Base-by-base conservation (phyloP, 2,113 vertebrate genomes). In the Lates calcarifer region DNA sequence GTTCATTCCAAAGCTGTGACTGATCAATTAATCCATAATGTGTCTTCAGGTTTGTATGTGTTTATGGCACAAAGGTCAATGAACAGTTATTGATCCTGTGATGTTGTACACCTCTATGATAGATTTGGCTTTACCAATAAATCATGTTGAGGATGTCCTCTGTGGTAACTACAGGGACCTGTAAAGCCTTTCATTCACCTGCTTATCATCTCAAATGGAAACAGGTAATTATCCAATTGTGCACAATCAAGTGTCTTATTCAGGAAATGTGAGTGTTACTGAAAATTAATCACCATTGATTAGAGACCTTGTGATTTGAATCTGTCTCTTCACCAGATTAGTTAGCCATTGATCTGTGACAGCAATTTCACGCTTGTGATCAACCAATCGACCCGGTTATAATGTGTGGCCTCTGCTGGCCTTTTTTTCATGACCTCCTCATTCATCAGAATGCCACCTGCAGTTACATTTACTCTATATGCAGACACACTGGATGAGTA, bases 341-440 rank as follows among this genome's bases (percentile, higher is more conserved):
- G 90, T 91, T 64, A 81, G 75, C 82, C 78, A 94, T 93, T 90
- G 93, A 94, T 94, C 91, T 91, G 85, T 92, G 90, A 91, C 92
- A 91, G 90, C 93, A 94, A 92, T 93, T 93, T 93, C 93, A 92
- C 84, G 90, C 91, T 79, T 64, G 80, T 33, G 72, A 89, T 89
- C 82, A 87, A 85, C 88, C 85, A 78, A 92, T 94, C 83, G 91
- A 92, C 89, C 86, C 6, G 57, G 88, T 69, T 84, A 77, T 89
- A 92, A 93, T 76, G 61, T 87, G 77, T 47, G 78, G 84, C 87
- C 77, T 80, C 60, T 84, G 86, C 68, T 2, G 37, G 74, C 66
- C 74, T 84, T 83, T 57, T 57, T 82, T 87, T 79, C 43, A 12
- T 88, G 89, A 92, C 88, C 84, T 81, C 60, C 79, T 90, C 86